These are phyloP conservation scores for Acropora tenuis DNA, from an alignment of 64 coral and sea anemone species.

Conservation along the genomic window DNA sequence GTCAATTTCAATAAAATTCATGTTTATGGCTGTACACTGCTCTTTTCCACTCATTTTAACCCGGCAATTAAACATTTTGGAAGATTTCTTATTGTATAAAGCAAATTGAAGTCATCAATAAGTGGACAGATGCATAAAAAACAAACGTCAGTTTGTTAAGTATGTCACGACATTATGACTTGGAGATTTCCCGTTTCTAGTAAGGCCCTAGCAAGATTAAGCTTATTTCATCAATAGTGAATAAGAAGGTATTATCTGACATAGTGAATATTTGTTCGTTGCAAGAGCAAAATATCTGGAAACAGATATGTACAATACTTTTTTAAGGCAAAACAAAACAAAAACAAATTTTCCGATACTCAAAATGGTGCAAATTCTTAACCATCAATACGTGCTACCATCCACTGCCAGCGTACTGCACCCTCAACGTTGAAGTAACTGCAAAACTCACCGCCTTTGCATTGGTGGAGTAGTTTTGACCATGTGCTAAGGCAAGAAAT, in stretches of 20 bases:
- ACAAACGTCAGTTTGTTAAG: not conserved
- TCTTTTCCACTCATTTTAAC: no score
- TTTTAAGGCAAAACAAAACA: not conserved
- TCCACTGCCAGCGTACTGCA: conserved; percentile 44
- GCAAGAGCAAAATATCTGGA: conserved; percentile 4
- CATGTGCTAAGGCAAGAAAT: not conserved
- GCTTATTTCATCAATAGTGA: conserved; percentile 11
- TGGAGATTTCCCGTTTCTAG: conserved; percentile 2
- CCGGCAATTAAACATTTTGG: no score
- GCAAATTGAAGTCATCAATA: no score
- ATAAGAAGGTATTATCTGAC: not conserved
- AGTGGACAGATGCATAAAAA: no score
- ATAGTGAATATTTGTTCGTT: not conserved
- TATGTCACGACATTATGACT: not conserved
- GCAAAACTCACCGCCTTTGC: conserved; percentile 12
- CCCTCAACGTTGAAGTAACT: conserved; percentile 9
- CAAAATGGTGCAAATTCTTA: conserved; percentile 17
- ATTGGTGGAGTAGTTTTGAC: conserved; percentile 17
- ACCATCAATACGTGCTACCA: conserved; percentile 15
- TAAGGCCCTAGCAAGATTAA: not conserved
- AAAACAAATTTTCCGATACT: not conserved
- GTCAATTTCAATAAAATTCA: no score
- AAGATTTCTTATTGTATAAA: no score
- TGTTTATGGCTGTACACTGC: no score
- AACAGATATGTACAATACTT: conserved; percentile 7